These are phyloP conservation scores for Uria lomvia DNA, from an alignment of 2,113 vertebrate genomes.

Conservation along the genomic window DNA sequence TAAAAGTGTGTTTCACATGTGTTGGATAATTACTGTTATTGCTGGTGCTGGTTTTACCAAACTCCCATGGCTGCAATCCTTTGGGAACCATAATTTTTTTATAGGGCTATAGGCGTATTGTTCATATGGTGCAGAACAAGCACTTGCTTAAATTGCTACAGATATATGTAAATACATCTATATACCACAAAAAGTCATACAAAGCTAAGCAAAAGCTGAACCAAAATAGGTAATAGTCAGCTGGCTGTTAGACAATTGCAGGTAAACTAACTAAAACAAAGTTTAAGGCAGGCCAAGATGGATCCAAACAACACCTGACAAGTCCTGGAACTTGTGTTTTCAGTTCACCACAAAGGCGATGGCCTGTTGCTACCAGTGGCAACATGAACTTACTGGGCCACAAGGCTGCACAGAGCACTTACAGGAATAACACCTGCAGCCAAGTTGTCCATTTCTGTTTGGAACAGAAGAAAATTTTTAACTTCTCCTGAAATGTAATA, in stretches of 20 bases:
- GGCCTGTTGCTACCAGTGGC: neutral
- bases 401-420: neutral
- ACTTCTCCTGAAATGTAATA: neutral
- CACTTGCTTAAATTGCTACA: neutral
- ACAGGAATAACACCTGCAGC: neutral
- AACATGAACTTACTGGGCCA: neutral
- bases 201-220: neutral
- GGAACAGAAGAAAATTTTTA: neutral
- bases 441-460: neutral
- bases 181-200: neutral
- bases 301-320: neutral
- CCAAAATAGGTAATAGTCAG: neutral
- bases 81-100: neutral
- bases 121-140: neutral
- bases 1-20: neutral
- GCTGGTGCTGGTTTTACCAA: neutral
- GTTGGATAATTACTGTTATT: neutral
- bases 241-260: neutral
- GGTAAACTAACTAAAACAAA: neutral
- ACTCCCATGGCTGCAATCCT: neutral
- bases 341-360: neutral
- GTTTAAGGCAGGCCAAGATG: neutral
- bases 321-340: neutral
- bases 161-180: neutral
- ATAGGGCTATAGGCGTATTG: neutral